Evolutionary conservation across 2,113 vertebrate genomes (phyloP).

Genomic region (Trochalopteron elliotii): DNA sequence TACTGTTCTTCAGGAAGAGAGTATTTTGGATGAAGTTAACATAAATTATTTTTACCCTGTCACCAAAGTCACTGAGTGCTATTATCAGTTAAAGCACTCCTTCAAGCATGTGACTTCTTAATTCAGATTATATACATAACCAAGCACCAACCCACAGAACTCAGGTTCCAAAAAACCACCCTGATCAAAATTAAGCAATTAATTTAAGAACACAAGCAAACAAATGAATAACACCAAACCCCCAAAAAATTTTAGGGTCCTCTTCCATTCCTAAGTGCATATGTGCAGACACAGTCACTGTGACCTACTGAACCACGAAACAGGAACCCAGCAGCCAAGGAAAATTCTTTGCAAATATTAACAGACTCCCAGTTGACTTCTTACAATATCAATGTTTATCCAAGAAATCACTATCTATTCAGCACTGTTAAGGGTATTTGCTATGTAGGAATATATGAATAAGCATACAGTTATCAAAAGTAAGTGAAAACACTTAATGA

Average conservation of each 20-base stretch:
- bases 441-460: not conserved
- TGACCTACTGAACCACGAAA: not conserved
- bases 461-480: not conserved
- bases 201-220: not conserved
- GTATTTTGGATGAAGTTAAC: not conserved
- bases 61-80: not conserved
- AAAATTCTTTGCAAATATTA: not conserved
- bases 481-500: not conserved
- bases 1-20: not conserved
- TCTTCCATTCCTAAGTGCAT: not conserved
- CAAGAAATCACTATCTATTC: not conserved
- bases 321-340: not conserved
- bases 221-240: not conserved
- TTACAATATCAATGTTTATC: not conserved
- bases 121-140: not conserved
- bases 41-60: not conserved
- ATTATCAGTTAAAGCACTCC: not conserved
- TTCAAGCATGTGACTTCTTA: not conserved
- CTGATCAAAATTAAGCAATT: rapidly evolving
- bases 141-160: not conserved
- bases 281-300: not conserved
- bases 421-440: not conserved
- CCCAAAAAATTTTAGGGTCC: not conserved
- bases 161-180: not conserved
- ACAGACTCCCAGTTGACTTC: not conserved